Evolutionary conservation across 1,140 invertebrate species (phyloP).

Genomic region (Laodelphax striatellus): DNA sequence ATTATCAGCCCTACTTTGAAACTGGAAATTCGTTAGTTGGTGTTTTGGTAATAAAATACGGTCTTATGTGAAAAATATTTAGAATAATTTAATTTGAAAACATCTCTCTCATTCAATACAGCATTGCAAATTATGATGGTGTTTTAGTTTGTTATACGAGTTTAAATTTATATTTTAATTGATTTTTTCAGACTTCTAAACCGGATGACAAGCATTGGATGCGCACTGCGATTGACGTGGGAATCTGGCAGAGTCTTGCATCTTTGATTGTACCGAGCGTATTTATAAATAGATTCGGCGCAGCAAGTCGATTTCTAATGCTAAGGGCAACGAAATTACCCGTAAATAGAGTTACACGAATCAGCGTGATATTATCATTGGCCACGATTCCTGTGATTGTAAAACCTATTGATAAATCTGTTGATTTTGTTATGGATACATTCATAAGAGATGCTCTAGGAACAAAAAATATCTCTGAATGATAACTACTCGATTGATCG

Average conservation of each 20-base stretch:
- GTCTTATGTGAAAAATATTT: no score
- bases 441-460: neutral
- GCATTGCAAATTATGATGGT: no score
- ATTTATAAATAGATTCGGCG: neutral
- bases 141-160: no score
- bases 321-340: neutral
- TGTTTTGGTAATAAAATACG: no score
- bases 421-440: neutral
- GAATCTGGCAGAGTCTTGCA: neutral
- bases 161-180: no score
- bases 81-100: no score
- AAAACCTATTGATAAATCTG: neutral
- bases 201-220: no score
- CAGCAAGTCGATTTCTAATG: neutral
- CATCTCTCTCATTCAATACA: no score
- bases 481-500: no score
- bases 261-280: neutral
- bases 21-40: no score
- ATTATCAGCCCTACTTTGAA: no score
- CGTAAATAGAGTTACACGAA: neutral
- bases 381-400: neutral
- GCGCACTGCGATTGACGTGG: neutral
- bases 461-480: neutral
- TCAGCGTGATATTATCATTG: neutral
- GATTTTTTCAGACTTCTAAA: no score